Percentiles rank a stretch among this genome's conserved stretches.
These are phyloP conservation scores for Guaruba guarouba DNA, from an alignment of 2,113 vertebrate species.

Conservation along the genomic window DNA sequence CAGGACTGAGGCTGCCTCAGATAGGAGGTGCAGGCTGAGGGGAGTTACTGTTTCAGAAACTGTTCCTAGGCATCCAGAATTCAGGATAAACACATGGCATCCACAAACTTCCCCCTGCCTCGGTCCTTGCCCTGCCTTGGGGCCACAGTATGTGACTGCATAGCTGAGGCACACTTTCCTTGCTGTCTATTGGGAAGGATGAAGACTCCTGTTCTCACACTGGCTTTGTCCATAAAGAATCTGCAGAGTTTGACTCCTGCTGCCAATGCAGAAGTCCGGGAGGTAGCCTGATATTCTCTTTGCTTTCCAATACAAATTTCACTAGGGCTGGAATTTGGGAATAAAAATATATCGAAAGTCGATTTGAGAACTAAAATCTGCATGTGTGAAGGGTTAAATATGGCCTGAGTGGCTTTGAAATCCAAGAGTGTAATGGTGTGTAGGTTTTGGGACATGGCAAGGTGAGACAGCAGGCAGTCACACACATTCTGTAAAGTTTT, in stretches of 20 bases:
- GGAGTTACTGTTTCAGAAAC: background rate
- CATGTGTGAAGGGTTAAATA: background rate
- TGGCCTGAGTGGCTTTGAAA: background rate
- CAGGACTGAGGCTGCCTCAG: background rate
- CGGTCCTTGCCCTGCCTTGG: background rate
- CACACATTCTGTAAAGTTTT: background rate
- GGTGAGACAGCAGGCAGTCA: background rate
- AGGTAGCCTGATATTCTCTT: background rate
- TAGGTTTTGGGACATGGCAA: background rate
- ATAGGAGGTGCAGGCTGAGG: background rate
- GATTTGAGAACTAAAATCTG: background rate
- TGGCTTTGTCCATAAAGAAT: background rate
- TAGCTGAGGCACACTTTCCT: background rate
- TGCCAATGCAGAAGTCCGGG: background rate
- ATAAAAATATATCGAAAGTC: background rate
- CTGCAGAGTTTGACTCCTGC: background rate
- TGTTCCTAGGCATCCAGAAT: background rate
- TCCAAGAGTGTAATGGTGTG: background rate
- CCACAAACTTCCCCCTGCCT: background rate
- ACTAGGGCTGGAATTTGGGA: background rate
- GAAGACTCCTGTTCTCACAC: background rate
- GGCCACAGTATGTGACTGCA: background rate
- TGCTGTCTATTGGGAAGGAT: accelerated
- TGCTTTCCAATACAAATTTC: background rate
- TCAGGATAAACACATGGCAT: background rate